Conservation (phyloP, 2,113 vertebrate species). For the Heptranchias perlo region DNA sequence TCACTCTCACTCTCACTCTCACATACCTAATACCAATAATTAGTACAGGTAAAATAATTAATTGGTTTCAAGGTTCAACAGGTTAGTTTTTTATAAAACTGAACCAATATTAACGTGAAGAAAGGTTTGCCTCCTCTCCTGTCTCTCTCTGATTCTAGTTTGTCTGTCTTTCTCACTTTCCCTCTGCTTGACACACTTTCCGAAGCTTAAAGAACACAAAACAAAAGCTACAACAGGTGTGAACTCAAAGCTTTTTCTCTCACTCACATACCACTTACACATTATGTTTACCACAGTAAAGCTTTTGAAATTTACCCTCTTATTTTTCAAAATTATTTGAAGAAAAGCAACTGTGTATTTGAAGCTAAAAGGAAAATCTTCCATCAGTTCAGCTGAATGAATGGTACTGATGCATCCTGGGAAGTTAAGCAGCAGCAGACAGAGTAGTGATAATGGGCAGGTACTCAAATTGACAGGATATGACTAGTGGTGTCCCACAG, state of each 20-base stretch:
- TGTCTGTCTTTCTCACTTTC: neutral
- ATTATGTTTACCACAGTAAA: too few species aligned
- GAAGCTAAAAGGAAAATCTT: neutral
- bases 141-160: too few species aligned
- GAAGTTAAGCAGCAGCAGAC: too few species aligned
- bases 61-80: neutral
- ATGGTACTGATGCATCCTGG: neutral
- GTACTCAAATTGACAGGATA: too few species aligned
- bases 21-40: neutral
- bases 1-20: neutral
- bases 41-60: neutral
- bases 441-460: too few species aligned
- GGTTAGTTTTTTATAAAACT: neutral
- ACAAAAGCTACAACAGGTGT: neutral
- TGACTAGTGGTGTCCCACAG: too few species aligned
- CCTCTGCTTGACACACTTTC: neutral
- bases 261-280: too few species aligned
- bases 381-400: neutral
- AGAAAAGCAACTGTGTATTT: too few species aligned
- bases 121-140: too few species aligned
- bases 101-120: neutral
- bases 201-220: neutral
- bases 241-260: neutral
- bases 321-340: too few species aligned
- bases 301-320: too few species aligned